Conservation (phyloP, 2,113 vertebrate genomes). For the Odocoileus virginianus region DNA sequence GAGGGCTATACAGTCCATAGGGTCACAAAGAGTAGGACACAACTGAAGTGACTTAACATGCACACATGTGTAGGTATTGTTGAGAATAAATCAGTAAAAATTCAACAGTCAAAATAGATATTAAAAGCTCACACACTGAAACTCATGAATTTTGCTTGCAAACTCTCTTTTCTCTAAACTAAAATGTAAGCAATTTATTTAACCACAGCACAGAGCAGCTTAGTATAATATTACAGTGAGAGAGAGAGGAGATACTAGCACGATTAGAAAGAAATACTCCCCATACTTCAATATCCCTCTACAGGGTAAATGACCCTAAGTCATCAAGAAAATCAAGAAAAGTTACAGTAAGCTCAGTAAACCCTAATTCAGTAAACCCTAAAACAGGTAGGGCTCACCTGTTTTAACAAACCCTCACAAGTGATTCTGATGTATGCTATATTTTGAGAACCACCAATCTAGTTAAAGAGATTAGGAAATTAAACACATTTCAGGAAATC, state of each 20-base stretch:
- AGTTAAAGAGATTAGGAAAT: not conserved
- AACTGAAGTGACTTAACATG: not conserved
- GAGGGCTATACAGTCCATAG: not conserved
- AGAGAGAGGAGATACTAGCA: not conserved
- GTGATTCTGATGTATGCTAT: not conserved
- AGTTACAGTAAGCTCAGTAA: not conserved
- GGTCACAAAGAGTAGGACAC: not conserved
- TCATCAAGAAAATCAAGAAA: not conserved
- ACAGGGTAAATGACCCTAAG: not conserved
- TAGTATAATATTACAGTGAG: not conserved
- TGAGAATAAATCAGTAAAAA: conserved; percentile 11
- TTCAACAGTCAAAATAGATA: not conserved
- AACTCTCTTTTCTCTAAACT: not conserved
- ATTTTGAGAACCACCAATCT: not conserved
- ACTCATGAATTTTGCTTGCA: not conserved
- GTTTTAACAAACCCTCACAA: not conserved
- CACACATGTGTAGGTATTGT: not conserved
- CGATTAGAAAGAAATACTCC: not conserved
- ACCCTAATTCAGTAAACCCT: not conserved
- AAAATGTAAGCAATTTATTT: not conserved
- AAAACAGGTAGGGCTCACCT: not conserved
- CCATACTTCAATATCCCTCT: not conserved
- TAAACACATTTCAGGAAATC: not conserved
- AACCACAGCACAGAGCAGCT: not conserved
- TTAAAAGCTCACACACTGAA: not conserved